Base-by-base conservation (phyloP, 2,113 vertebrate genomes). In the Cheirogaleus medius region DNA sequence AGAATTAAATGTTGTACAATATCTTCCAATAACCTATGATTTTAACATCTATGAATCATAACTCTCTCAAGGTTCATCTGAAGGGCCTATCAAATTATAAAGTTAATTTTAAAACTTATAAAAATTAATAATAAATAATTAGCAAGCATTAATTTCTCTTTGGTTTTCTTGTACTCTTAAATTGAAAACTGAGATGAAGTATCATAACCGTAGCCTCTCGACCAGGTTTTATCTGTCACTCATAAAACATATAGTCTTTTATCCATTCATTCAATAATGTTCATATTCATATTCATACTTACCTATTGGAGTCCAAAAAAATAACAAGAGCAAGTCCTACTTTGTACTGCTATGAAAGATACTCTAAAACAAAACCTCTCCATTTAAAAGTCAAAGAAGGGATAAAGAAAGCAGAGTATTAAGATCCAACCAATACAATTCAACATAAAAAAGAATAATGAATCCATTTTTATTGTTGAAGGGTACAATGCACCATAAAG, bases 101-200 rank as follows among this genome's bases (percentile, higher is more conserved):
- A 37, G 39, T 89, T 84, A 89, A 92, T 69, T 85, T 80, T 74
- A 32, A 88, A 60, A 42, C 23, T 91, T 78, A 17, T 68, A 86
- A 92, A 93, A 84, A 87, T 25, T 69, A 95, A 54, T 49, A 94
- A 95, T 93, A 87, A 97, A 88, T 74, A 20, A 83, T 66, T 89
- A 91, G 52, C 71, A 93, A 93, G 39, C 56, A 93, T 44, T 78
- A 11, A 93, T 88, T 93, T 95, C 60, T 93, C 71, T 18, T 73
- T 90, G 66, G 5, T 58, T 91, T 95, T 87, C 47, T 85, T 90
- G 11, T 44, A 29, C 1, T 71, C 49, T 82, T 23, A 77, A 11
- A 74, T 27, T 93, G 32, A 93, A 64, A 87, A 49, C 27, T 71
- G 12, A 69, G 44, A 56, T 91, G 29, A 81, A 95, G 42, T 12